Evolutionary conservation across 2,888 invertebrate genomes (phyloP), one percentile per base, ranked within the genome.

Genomic region (Polyommatus icarus): DNA sequence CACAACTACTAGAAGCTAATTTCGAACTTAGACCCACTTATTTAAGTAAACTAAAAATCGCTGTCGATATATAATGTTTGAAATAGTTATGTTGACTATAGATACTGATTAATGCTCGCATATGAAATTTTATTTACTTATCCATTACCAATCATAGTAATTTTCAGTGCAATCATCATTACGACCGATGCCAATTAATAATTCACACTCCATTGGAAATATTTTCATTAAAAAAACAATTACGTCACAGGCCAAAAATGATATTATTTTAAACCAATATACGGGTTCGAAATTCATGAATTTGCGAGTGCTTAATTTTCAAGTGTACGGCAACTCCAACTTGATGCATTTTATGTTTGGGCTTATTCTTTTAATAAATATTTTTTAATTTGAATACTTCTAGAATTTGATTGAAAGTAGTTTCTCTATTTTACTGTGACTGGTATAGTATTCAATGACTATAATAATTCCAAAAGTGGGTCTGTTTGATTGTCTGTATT

Each of bases 221-320:
- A 75, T 77, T 61, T 73, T 73, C 59, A 59, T 77, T 40, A 54
- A 57, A 77, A 46, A 77, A 61, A 73, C 73, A 77, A 73, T 61
- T 57, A 46, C 59, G 40, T 57, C 59, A 73, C 72, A 59, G 29
- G 59, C 59, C 46, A 46, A 36, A 59, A 29, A 20, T 72, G 36
- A 77, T 73, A 40, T 24, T 24, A 24, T 46, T 73, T 77, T 75
- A 71, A 73, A 73, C 73, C 73, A 77, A 77, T 73, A 73, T 61
- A 59, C 40, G 59, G 59, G 29, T 73, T 46, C 61, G 36, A 72
- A 73, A 18, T 73, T 36, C 77, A 73, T 77, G 77, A 73, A 61
- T 77, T 77, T 32, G 61, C 77, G 61, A 77, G 59, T 24, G 61
- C 73, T 77, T 50, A 29, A 75, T 77, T 77, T 77, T 20, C 77